Evolutionary conservation across 1,140 invertebrate genomes (phyloP).

Genomic region (Drosophila melanica): DNA sequence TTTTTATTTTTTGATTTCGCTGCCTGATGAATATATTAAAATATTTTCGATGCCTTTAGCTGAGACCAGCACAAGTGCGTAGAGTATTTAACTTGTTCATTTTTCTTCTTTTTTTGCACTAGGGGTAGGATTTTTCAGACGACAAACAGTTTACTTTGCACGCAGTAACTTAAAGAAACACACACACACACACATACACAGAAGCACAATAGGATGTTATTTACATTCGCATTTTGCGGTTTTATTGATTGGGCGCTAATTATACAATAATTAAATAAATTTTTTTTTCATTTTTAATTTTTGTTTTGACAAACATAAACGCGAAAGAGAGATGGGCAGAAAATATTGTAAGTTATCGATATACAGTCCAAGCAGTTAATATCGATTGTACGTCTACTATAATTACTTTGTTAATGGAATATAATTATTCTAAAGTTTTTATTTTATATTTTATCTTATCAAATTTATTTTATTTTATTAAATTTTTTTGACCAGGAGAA

Average conservation of each 20-base stretch:
- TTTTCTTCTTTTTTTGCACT: constrained; percentile 42
- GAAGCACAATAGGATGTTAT: constrained; percentile 2
- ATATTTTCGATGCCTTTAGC: constrained; percentile 17
- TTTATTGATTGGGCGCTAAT: constrained; percentile 30
- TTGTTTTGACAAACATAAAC: constrained; percentile 81
- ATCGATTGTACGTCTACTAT: not conserved
- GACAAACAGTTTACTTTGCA: constrained; percentile 12
- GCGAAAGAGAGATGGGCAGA: constrained; percentile 41
- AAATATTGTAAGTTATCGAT: constrained; percentile 39
- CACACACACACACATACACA: constrained; percentile 32
- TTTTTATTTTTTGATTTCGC: constrained; percentile 3
- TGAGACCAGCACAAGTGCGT: constrained; percentile 28
- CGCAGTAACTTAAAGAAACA: not conserved
- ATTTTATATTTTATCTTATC: too few relatives aligned
- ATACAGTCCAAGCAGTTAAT: not conserved
- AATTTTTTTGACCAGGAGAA: too few relatives aligned
- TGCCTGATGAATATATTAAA: not conserved
- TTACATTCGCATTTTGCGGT: constrained; percentile 31
- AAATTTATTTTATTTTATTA: too few relatives aligned
- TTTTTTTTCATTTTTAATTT: constrained; percentile 60
- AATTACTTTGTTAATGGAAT: too few relatives aligned
- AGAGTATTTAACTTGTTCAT: constrained; percentile 24
- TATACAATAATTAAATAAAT: constrained; percentile 38
- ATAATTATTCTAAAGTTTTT: too few relatives aligned
- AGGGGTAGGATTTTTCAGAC: constrained; percentile 19